phyloP scores from a whole-genome alignment of 2,888 invertebrate species.

The Apamea monoglypha region DNA sequence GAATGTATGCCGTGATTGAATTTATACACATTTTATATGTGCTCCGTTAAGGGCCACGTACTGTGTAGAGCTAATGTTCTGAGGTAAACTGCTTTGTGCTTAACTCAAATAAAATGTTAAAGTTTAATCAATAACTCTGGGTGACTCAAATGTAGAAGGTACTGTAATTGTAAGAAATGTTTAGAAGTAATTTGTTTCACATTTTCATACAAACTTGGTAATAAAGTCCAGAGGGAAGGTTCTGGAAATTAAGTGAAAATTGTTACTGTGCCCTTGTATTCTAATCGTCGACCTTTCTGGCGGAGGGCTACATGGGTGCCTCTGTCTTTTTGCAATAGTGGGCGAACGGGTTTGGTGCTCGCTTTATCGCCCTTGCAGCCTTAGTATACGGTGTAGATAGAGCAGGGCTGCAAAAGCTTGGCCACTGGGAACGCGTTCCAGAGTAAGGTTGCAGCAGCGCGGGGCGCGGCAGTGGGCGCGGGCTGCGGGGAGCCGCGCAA shows the following conservation, averaged over 20 bases:
- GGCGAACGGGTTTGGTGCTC: constrained; percentile 79
- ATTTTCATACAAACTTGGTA: background rate
- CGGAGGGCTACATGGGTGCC: constrained; percentile 63
- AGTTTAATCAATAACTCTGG: constrained; percentile 1
- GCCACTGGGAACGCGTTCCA: constrained; percentile 78
- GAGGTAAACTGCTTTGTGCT: constrained; percentile 32
- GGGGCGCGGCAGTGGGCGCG: constrained; percentile 64
- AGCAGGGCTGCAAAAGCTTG: constrained; percentile 84
- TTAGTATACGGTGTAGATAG: constrained; percentile 78
- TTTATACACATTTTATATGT: constrained; percentile 46
- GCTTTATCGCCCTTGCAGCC: constrained; percentile 81
- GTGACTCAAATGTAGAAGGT: background rate
- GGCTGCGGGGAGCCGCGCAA: constrained; percentile 71
- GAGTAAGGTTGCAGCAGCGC: constrained; percentile 75
- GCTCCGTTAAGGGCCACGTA: constrained; percentile 39
- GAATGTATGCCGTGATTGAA: constrained; percentile 63
- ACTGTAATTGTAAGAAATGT: constrained; percentile 7
- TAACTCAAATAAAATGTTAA: background rate
- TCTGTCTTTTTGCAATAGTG: constrained; percentile 72
- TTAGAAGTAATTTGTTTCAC: background rate
- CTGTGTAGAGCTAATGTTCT: constrained; percentile 43
- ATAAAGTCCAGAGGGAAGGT: constrained; percentile 19
- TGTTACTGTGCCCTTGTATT: constrained; percentile 60
- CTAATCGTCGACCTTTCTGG: constrained; percentile 69
- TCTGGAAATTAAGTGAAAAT: constrained; percentile 45